Evolutionary conservation across 2,113 vertebrate genomes (phyloP).

Genomic region (Mustelus asterias): DNA sequence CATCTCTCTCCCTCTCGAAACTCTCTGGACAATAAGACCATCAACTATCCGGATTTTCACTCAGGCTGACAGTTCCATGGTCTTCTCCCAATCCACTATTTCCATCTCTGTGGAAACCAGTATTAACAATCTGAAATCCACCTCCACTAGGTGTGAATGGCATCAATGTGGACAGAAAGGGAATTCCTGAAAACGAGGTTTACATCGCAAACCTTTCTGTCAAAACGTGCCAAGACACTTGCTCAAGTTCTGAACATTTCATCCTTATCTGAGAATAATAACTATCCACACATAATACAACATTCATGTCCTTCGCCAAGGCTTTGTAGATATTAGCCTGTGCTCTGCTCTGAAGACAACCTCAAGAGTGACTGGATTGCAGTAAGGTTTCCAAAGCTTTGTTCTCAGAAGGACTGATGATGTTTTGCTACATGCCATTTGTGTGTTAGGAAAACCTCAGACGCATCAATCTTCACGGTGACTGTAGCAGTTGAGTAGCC

Average conservation of each 20-base stretch:
- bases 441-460: too few relatives aligned
- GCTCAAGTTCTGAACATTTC: background rate
- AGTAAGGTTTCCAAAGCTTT: background rate
- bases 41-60: background rate
- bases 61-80: background rate
- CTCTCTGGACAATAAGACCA: background rate
- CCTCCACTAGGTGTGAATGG: background rate
- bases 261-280: background rate
- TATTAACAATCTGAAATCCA: background rate
- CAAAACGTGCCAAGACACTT: background rate
- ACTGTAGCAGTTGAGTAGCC: too few relatives aligned
- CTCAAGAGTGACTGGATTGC: background rate
- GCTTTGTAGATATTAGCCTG: background rate
- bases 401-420: background rate
- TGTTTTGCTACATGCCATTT: too few relatives aligned
- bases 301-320: background rate
- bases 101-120: background rate
- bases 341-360: background rate
- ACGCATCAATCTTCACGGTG: background rate
- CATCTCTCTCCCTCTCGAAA: background rate
- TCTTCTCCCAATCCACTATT: background rate
- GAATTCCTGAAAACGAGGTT: background rate
- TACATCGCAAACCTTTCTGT: background rate
- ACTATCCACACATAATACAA: background rate
- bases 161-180: background rate